These are phyloP conservation scores for Galerucella pusilla DNA, from an alignment of 2,888 invertebrate genomes.

Conservation along the genomic window DNA sequence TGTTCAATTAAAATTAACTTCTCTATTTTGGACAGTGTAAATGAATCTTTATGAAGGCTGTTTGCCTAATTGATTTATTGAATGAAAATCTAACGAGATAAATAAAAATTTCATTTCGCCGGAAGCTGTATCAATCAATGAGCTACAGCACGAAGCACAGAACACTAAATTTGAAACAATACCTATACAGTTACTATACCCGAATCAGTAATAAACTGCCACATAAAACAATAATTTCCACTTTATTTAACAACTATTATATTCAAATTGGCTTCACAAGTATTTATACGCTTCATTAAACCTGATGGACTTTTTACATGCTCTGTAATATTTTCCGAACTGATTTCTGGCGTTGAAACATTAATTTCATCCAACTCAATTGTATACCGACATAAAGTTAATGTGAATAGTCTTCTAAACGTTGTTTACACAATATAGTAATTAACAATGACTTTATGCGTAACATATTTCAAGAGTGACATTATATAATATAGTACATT, in stretches of 20 bases:
- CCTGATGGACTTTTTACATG: background rate
- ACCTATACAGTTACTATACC: background rate
- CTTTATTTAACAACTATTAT: background rate
- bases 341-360: constrained; percentile 5
- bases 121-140: too few relatives aligned
- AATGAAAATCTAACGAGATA: too few relatives aligned
- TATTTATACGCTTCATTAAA: constrained; percentile 3
- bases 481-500: too few relatives aligned
- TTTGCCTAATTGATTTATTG: too few relatives aligned
- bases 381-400: background rate
- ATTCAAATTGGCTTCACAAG: constrained; percentile 2
- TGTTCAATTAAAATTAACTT: too few relatives aligned
- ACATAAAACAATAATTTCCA: constrained; percentile 3
- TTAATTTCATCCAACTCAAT: constrained; percentile 3
- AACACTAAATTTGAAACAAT: too few relatives aligned
- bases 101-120: too few relatives aligned
- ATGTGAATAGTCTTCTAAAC: background rate
- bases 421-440: background rate
- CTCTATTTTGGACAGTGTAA: too few relatives aligned
- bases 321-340: constrained; percentile 1
- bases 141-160: too few relatives aligned
- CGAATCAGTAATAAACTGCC: background rate
- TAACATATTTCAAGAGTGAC: background rate
- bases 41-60: too few relatives aligned
- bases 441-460: background rate